phyloP scores from a whole-genome alignment of 2,113 vertebrate species.

The Sylvietta virens region DNA sequence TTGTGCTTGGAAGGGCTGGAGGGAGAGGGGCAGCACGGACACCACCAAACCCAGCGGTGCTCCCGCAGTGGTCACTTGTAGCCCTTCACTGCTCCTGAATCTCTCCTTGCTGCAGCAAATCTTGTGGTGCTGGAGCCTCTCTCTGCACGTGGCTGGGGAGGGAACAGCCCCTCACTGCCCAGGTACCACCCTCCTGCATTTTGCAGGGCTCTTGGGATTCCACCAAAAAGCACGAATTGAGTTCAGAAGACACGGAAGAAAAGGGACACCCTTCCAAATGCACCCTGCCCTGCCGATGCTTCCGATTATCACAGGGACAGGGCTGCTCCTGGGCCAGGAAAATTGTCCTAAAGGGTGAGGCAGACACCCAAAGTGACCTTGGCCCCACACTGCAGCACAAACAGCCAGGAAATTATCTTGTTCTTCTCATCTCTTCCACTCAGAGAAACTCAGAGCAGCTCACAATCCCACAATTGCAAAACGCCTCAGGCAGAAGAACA shows the following conservation, averaged over 20 bases:
- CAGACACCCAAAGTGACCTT: not conserved
- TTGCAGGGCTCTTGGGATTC: not conserved
- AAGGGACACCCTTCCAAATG: not conserved
- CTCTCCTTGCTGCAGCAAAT: not conserved
- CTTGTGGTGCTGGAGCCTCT: not conserved
- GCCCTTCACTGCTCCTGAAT: not conserved
- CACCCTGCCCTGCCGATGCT: not conserved
- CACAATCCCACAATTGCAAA: not conserved
- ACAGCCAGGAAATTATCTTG: not conserved
- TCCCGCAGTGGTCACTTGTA: not conserved
- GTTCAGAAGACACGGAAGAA: not conserved
- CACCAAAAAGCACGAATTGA: not conserved
- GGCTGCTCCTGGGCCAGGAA: not conserved
- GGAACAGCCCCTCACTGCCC: not conserved
- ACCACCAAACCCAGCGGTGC: not conserved
- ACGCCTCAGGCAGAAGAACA: not conserved
- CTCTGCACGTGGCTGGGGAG: fast-evolving
- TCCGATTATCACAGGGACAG: fast-evolving
- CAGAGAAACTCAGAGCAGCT: not conserved
- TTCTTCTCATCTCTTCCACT: slow-evolving; percentile 2
- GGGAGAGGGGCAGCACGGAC: fast-evolving
- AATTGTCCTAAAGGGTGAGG: not conserved
- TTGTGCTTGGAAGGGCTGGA: fast-evolving
- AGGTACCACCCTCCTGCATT: not conserved
- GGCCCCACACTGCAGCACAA: not conserved